Base-by-base conservation (phyloP, 2,113 vertebrate genomes). In the Willisornis vidua region DNA sequence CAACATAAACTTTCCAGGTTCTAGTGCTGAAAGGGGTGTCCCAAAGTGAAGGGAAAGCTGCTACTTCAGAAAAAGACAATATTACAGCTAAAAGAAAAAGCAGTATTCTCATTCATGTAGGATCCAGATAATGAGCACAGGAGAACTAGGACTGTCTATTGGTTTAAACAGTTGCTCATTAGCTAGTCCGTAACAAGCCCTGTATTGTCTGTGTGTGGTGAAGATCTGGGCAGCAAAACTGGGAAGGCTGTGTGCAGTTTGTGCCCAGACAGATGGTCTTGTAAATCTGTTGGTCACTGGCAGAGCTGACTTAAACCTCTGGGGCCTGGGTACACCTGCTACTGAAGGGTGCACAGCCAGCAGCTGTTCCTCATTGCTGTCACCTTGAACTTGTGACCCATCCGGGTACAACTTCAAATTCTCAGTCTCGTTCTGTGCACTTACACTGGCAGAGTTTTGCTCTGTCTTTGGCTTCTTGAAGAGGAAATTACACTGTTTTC, bases 361-460 rank as follows among this genome's bases (percentile, higher is more conserved):
- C 92, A 94, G 96, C 95, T 96, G 96, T 18, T 90, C 82, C 41
- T 85, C 76, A 6, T 72, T 87, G 77, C 66, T 75, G 88, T 93
- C 83, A 96, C 96, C 92, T 95, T 96, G 83, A 96, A 96, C 93
- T 96, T 96, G 57, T 93, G 93, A 96, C 94, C 92, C 20, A 9
- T 79, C 76, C 72, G 86, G 29, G 37, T 81, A 12, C 29, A 86
- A 35, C 83, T 83, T 83, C 35, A 26, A 5, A 33, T 68, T 85
- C 80, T 48, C 31, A 3, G n/a, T 33, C 85, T 78, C 12, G 3
- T 23, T 37, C 48, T 61, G 18, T 5, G 41, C 24, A 13, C 35
- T 3, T 7, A 0, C 8, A 10, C 19, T 9, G 72, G 11, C 59
- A n/a, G 19, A 31, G 52, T 37, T 31, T 46, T 58, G 8, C 19